phyloP scores from a whole-genome alignment of 2,113 vertebrate genomes.

The Tautogolabrus adspersus region DNA sequence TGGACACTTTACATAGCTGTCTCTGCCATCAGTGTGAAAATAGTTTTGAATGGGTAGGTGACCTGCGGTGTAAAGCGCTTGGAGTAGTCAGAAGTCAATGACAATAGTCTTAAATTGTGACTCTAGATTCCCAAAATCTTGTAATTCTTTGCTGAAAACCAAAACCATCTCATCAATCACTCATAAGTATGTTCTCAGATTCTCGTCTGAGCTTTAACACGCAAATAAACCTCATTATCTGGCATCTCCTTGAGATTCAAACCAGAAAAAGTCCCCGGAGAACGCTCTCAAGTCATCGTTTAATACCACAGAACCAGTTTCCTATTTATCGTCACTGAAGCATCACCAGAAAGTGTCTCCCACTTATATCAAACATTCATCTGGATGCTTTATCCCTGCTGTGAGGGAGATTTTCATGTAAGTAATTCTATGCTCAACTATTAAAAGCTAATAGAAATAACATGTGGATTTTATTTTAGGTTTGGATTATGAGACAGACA shows the following conservation, averaged over 20 bases:
- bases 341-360: slow-evolving; percentile 51
- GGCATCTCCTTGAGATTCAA: slow-evolving; percentile 13
- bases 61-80: no score
- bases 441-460: slow-evolving; percentile 60
- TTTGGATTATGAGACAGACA: slow-evolving; percentile 48
- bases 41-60: no score
- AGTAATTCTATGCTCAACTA: slow-evolving; percentile 53
- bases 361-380: slow-evolving; percentile 36
- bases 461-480: slow-evolving; percentile 65
- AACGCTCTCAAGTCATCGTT: slow-evolving; percentile 23
- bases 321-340: slow-evolving; percentile 44
- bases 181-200: slow-evolving; percentile 5
- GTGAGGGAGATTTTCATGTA: slow-evolving; percentile 48
- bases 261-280: slow-evolving; percentile 2
- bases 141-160: slow-evolving; percentile 22
- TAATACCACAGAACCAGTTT: slow-evolving; percentile 46
- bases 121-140: slow-evolving; percentile 7
- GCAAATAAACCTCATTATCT: slow-evolving; percentile 22
- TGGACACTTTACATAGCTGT: no score
- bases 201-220: slow-evolving; percentile 13
- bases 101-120: not conserved
- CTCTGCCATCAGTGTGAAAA: no score
- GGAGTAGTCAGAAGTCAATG: not conserved
- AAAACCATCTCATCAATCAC: slow-evolving; percentile 4
- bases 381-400: slow-evolving; percentile 47